A percentile compares a stretch with the other conserved stretches of the same genome.
phyloP scores from a whole-genome alignment of 1,140 invertebrate species.

The Coelopa frigida region DNA sequence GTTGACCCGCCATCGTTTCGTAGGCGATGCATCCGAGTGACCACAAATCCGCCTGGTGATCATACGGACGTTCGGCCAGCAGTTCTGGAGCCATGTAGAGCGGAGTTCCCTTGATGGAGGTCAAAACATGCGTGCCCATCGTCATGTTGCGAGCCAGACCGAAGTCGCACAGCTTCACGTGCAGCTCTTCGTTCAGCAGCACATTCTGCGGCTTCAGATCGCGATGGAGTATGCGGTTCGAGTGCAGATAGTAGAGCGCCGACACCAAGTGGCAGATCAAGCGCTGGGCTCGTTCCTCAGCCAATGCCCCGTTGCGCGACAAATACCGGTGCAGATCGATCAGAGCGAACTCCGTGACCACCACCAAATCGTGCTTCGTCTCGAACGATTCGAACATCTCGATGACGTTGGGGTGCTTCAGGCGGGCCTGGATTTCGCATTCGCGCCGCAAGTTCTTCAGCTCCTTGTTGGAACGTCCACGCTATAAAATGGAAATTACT shows the following conservation, averaged over 20 bases:
- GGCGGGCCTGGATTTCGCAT: conserved; percentile 83
- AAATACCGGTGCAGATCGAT: conserved; percentile 80
- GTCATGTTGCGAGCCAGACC: conserved; percentile 91
- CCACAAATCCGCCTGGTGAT: conserved; percentile 79
- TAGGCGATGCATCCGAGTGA: conserved; percentile 91
- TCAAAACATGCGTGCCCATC: conserved; percentile 82
- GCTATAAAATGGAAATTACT: conserved; percentile 45
- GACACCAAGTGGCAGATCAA: conserved; percentile 86
- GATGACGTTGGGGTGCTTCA: conserved; percentile 93
- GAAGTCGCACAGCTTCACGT: conserved; percentile 92
- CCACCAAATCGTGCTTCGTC: conserved; percentile 82
- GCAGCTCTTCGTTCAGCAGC: conserved; percentile 68
- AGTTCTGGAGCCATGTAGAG: conserved; percentile 97
- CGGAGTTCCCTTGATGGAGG: conserved; percentile 88
- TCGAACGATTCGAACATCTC: conserved; percentile 93
- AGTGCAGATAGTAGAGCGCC: conserved; percentile 91
- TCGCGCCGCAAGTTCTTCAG: conserved; percentile 78
- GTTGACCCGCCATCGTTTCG: conserved; percentile 78
- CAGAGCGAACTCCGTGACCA: conserved; percentile 88
- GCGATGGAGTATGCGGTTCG: conserved; percentile 81
- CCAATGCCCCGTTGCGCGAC: conserved; percentile 66
- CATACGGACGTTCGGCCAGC: conserved; percentile 83
- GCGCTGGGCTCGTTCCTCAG: conserved; percentile 65
- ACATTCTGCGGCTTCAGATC: conserved; percentile 96
- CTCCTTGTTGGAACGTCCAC: conserved; percentile 66